Evolutionary conservation across 1,140 invertebrate species (phyloP), one percentile per base, ranked within the genome.

Genomic region (Macrocentrus cingulum): DNA sequence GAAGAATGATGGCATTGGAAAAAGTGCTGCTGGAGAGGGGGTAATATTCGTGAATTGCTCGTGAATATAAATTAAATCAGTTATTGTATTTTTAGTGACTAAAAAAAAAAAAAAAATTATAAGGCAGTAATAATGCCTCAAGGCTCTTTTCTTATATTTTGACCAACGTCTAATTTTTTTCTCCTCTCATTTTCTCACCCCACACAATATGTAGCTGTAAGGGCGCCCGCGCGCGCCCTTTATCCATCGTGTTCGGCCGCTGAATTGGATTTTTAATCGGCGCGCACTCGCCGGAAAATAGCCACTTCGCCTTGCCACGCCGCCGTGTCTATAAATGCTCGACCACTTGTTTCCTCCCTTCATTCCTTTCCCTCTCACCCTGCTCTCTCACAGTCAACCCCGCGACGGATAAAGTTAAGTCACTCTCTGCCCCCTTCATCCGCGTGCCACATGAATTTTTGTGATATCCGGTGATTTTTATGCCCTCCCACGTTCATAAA

Each of bases 281-380:
- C 67, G 74, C 66, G 72, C 77, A 79, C 66, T 79, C 74, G 76
- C 67, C 67, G 77, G 76, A 78, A 79, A 79, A 79, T 79, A 78
- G 75, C 76, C 76, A 78, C 74, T 78, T 74, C 63, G 71, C 64
- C 57, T 68, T 62, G 67, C 68, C 70, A 63, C 61, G 63, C 48
- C 61, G 63, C 48, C 63, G 68, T 58, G 61, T 73, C 68, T 67
- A 71, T 62, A 68, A 72, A 68, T 69, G 66, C 64, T 61, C 66
- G 68, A 69, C 69, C 69, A 70, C 64, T 70, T 71, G 67, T 69
- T 68, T 66, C 58, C 64, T 53, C 46, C 48, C 45, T 44, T 41
- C 46, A 37, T 44, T 13, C 22, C 11, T 13, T 13, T 13, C n/a
- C n/a, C 22, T 45, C 22, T 45, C n/a, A 45, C 42, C 42, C 15